phyloP scores from a whole-genome alignment of 2,797 vertebrate species.

The Chelmon rostratus region DNA sequence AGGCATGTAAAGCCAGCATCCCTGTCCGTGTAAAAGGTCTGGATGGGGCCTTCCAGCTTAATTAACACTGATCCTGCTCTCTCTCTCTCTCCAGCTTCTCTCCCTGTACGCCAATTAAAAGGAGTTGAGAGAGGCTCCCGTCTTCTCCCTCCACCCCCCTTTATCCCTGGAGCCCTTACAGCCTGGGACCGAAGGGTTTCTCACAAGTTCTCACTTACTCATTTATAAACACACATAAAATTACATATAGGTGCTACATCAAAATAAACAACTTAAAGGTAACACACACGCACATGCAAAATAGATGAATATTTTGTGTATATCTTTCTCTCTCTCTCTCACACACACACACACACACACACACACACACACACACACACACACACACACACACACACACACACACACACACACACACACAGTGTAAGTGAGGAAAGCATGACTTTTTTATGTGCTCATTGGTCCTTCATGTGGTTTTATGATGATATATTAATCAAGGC shows the following conservation, averaged over 20 bases:
- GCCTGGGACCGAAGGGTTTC: constrained; percentile 62
- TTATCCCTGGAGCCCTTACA: constrained; percentile 63
- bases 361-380: not conserved
- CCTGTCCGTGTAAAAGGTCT: constrained; percentile 90
- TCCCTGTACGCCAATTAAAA: constrained; percentile 77
- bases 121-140: constrained; percentile 58
- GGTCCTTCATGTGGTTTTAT: constrained; percentile 79
- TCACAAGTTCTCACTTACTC: constrained; percentile 47
- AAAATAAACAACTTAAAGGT: constrained; percentile 60
- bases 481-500: constrained; percentile 87
- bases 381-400: not conserved
- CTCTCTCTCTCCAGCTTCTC: constrained; percentile 51
- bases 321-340: constrained; percentile 81
- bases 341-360: not conserved
- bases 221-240: constrained; percentile 56
- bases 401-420: not conserved
- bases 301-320: not conserved
- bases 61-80: constrained; percentile 84
- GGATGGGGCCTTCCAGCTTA: constrained; percentile 84
- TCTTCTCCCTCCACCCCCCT: constrained; percentile 30
- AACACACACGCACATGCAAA: constrained; percentile 74
- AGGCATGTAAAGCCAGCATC: constrained; percentile 77
- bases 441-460: constrained; percentile 66
- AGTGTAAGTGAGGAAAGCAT: constrained; percentile 40
- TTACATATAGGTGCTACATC: constrained; percentile 25